phyloP scores from a whole-genome alignment of 2,797 vertebrate species.

The Premnoplex brunnescens region DNA sequence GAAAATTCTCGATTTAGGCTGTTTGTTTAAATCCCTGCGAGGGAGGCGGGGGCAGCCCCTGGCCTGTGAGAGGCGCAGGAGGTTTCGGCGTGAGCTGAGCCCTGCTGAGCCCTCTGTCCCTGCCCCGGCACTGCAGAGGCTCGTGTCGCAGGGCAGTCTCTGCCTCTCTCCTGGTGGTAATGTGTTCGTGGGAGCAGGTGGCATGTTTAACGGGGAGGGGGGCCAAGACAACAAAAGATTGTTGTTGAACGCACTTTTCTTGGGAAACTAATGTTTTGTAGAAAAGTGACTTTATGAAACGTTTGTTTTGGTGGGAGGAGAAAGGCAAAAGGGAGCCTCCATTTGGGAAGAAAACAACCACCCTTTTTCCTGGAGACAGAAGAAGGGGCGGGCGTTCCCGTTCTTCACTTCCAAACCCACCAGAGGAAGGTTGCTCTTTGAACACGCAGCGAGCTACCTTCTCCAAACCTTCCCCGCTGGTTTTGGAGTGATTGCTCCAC shows the following conservation, averaged over 20 bases:
- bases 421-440: background rate
- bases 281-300: background rate
- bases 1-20: background rate
- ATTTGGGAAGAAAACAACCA: background rate
- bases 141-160: accelerated
- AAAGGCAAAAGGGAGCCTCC: background rate
- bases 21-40: background rate
- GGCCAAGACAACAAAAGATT: accelerated
- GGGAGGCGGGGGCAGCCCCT: background rate
- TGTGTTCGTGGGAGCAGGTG: background rate
- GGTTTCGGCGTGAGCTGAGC: accelerated
- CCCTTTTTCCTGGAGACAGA: background rate
- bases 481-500: background rate
- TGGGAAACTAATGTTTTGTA: background rate
- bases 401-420: background rate
- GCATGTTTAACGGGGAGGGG: accelerated
- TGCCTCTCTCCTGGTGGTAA: background rate
- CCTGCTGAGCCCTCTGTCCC: background rate
- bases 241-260: background rate
- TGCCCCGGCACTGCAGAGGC: background rate
- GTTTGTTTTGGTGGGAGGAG: background rate
- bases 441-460: background rate
- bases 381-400: background rate
- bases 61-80: background rate
- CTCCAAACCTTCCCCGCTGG: background rate